Percentiles rank a stretch among this genome's conserved stretches.
Evolutionary conservation across 2,888 invertebrate species (phyloP).

Genomic region (Sphecodes monilicornis): DNA sequence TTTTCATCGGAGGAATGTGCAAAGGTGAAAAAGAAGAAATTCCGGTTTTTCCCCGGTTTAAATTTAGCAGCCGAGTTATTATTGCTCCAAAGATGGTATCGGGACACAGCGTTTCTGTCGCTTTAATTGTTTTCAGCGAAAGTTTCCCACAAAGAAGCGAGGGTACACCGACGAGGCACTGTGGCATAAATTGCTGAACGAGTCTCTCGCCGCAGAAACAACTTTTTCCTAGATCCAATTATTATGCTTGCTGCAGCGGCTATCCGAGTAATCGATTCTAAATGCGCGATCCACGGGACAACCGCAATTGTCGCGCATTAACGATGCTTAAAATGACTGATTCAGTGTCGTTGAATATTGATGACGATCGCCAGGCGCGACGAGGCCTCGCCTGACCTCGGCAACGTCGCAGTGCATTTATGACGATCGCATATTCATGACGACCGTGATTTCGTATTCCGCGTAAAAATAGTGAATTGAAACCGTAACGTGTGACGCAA

Average conservation of each 20-base stretch:
- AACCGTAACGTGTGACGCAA: neutral
- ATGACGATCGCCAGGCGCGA: neutral
- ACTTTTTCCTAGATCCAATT: slow-evolving; percentile 39
- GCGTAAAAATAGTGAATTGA: slow-evolving; percentile 1
- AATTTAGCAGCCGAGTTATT: neutral
- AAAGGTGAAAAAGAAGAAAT: neutral
- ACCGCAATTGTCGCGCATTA: slow-evolving; percentile 33
- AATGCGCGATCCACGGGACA: slow-evolving; percentile 31
- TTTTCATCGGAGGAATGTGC: neutral
- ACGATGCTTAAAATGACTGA: slow-evolving; percentile 37
- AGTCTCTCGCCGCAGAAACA: slow-evolving; percentile 24
- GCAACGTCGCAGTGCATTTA: neutral
- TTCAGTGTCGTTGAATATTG: slow-evolving; percentile 42
- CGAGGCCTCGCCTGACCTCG: neutral
- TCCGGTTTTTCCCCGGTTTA: neutral
- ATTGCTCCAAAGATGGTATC: neutral
- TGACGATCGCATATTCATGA: neutral
- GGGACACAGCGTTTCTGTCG: neutral
- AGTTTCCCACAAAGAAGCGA: neutral
- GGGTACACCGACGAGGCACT: neutral
- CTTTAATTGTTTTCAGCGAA: neutral
- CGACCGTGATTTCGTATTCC: neutral
- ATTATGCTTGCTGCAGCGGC: slow-evolving; percentile 34
- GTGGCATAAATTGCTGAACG: neutral
- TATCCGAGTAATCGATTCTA: slow-evolving; percentile 42